Percentiles rank a stretch among this genome's conserved stretches.
Evolutionary conservation across 2,797 vertebrate genomes (phyloP).

Genomic region (Schizothorax lantsangensis): DNA sequence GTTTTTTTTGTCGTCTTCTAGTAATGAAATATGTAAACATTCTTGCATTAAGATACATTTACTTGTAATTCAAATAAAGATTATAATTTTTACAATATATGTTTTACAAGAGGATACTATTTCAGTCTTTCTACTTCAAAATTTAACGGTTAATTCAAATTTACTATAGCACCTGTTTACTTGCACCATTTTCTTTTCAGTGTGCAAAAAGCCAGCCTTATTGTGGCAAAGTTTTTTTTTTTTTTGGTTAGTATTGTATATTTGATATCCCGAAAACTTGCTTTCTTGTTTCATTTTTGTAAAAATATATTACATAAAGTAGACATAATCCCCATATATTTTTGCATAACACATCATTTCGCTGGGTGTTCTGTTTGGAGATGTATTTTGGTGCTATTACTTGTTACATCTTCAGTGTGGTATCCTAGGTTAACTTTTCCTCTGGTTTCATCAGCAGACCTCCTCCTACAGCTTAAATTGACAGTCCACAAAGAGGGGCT

Average conservation of each 20-base stretch:
- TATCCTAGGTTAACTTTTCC: constrained; percentile 74
- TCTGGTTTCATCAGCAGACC: constrained; percentile 55
- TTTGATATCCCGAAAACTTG: not conserved
- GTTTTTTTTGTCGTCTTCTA: too few relatives aligned
- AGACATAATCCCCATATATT: not conserved
- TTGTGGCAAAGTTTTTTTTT: too few relatives aligned
- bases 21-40: too few relatives aligned
- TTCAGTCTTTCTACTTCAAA: too few relatives aligned
- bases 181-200: too few relatives aligned
- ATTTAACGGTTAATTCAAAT: too few relatives aligned
- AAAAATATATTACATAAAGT: not conserved
- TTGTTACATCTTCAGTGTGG: constrained; percentile 62
- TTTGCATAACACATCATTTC: not conserved
- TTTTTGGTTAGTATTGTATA: not conserved
- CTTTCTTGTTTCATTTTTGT: not conserved
- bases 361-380: not conserved
- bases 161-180: too few relatives aligned
- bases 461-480: constrained; percentile 59
- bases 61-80: too few relatives aligned
- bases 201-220: too few relatives aligned
- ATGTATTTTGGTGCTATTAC: constrained; percentile 59
- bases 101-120: too few relatives aligned
- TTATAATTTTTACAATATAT: too few relatives aligned
- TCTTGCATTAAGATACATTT: too few relatives aligned
- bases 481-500: constrained; percentile 62